phyloP scores from a whole-genome alignment of 37 sponge, comb jelly and placozoan species.

The Hormiphora californensis region DNA sequence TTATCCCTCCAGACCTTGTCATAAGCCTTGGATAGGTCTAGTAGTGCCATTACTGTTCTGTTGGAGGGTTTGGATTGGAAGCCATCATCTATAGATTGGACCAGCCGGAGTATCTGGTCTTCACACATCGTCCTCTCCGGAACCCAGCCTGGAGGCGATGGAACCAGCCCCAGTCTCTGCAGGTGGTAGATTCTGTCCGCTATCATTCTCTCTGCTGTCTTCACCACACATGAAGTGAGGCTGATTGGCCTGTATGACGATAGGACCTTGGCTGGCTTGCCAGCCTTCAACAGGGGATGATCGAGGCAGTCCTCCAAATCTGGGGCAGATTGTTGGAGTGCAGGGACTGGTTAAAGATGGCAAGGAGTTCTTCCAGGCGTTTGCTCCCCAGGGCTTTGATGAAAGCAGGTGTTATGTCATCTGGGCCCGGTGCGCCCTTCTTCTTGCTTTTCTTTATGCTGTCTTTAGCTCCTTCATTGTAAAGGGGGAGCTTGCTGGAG shows the following conservation, averaged over 20 bases:
- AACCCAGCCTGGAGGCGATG: not conserved
- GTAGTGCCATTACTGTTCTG: not conserved
- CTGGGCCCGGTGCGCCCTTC: not conserved
- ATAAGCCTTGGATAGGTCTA: not conserved
- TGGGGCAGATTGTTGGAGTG: not conserved
- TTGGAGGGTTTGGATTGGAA: not conserved
- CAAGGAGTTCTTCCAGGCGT: not conserved
- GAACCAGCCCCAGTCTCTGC: too few species aligned
- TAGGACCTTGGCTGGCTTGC: not conserved
- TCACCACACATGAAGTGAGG: not conserved
- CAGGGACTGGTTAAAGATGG: not conserved
- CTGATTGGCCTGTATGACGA: not conserved
- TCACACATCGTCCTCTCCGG: too few species aligned
- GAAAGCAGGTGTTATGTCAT: not conserved
- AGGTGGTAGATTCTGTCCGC: not conserved
- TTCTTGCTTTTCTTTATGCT: not conserved
- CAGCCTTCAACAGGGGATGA: not conserved
- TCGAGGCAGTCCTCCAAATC: not conserved
- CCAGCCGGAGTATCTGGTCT: not conserved
- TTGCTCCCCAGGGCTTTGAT: not conserved
- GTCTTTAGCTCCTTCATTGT: too few species aligned
- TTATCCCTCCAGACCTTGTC: not conserved
- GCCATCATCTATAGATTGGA: not conserved
- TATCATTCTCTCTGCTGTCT: not conserved
- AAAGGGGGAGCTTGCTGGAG: too few species aligned